phyloP scores from a whole-genome alignment of 1,140 invertebrate genomes.

The Lineus longissimus region DNA sequence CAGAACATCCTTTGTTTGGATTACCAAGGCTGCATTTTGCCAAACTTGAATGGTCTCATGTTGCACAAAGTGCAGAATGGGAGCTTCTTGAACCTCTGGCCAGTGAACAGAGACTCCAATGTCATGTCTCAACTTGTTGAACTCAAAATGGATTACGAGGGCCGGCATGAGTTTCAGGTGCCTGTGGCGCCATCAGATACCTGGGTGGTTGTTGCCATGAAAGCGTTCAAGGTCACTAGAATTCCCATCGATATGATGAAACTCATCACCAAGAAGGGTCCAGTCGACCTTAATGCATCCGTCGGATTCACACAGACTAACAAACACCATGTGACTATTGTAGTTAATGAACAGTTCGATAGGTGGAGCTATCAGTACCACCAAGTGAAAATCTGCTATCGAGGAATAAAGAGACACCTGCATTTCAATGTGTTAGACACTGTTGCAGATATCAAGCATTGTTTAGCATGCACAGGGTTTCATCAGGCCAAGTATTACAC shows the following conservation, averaged over 20 bases:
- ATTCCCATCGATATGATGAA: constrained; percentile 41
- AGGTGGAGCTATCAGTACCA: background rate
- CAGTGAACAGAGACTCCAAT: constrained; percentile 30
- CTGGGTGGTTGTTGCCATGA: constrained; percentile 41
- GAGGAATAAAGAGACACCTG: background rate
- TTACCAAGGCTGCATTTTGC: background rate
- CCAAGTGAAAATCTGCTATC: background rate
- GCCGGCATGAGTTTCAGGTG: constrained; percentile 21
- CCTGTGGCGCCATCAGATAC: constrained; percentile 37
- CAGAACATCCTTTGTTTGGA: constrained; percentile 18
- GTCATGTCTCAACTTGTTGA: constrained; percentile 30
- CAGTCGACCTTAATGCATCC: constrained; percentile 29
- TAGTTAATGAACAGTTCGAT: background rate
- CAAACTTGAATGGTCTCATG: background rate
- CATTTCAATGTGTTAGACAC: background rate
- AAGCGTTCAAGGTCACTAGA: constrained; percentile 38
- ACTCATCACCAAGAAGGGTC: constrained; percentile 23
- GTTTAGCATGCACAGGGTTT: background rate
- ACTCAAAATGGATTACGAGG: constrained; percentile 28
- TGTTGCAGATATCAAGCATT: background rate
- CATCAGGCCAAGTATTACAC: background rate
- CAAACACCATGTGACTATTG: background rate
- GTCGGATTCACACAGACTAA: constrained; percentile 22
- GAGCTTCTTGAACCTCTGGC: constrained; percentile 28
- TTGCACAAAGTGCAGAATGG: constrained; percentile 19